These are phyloP conservation scores for Romanomermis culicivorax DNA, from an alignment of 2,888 invertebrate genomes.

Conservation along the genomic window DNA sequence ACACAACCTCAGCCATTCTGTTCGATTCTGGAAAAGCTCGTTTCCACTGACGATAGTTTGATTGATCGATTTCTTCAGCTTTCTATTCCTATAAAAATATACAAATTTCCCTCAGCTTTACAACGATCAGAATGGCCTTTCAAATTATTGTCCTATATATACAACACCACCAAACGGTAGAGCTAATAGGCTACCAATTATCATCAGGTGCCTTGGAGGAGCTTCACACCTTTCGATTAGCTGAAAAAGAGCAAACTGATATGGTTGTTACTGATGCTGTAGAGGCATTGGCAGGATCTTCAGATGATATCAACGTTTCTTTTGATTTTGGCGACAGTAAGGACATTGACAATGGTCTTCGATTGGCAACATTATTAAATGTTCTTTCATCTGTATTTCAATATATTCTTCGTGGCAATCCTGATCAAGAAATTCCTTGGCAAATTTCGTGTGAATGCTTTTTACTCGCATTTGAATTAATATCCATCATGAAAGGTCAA, in stretches of 20 bases:
- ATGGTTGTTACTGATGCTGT: neutral
- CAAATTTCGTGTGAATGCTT: neutral
- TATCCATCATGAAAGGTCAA: neutral
- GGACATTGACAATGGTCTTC: neutral
- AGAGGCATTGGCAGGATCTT: neutral
- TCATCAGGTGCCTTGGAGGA: neutral
- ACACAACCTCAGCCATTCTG: neutral
- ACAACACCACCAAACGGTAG: too few species aligned
- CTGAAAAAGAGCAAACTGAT: neutral
- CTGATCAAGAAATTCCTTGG: neutral
- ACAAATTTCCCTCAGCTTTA: too few species aligned
- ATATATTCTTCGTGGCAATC: neutral
- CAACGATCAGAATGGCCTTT: too few species aligned
- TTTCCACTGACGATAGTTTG: neutral
- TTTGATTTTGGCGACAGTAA: neutral
- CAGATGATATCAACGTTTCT: neutral
- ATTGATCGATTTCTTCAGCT: neutral
- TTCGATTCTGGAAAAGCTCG: neutral
- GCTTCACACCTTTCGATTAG: neutral
- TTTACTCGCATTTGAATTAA: neutral
- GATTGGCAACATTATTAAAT: neutral
- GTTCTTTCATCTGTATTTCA: neutral
- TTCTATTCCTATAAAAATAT: neutral
- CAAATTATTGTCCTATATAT: too few species aligned
- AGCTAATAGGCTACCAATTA: slow-evolving; percentile 10